phyloP scores from a whole-genome alignment of 2,797 vertebrate genomes.

The Molossus alvarezi region DNA sequence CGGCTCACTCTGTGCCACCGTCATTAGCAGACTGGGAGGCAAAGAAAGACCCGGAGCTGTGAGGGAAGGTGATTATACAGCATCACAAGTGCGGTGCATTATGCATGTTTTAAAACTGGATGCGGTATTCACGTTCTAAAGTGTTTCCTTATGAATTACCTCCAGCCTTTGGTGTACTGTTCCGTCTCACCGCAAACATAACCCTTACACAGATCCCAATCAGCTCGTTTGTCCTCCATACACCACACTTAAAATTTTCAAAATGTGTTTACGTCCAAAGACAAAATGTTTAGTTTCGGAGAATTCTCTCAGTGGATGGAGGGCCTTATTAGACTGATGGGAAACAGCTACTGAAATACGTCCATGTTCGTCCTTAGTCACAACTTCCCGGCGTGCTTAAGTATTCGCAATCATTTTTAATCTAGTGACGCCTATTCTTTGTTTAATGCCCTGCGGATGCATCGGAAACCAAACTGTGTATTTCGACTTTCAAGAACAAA shows the following conservation, averaged over 20 bases:
- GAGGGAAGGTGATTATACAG: conserved; percentile 73
- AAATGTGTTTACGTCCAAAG: conserved; percentile 81
- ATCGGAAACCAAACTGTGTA: conserved; percentile 52
- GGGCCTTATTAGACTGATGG: conserved; percentile 50
- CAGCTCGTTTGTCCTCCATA: conserved; percentile 78
- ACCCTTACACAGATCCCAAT: conserved; percentile 78
- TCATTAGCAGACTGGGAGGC: conserved; percentile 80
- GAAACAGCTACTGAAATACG: conserved; percentile 68
- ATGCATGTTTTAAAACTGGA: conserved; percentile 81
- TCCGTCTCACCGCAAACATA: conserved; percentile 70
- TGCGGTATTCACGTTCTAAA: conserved; percentile 80
- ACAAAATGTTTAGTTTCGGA: conserved; percentile 78
- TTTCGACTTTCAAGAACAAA: conserved; percentile 63
- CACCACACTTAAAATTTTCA: conserved; percentile 78
- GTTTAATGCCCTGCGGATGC: conserved; percentile 18
- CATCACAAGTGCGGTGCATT: conserved; percentile 70
- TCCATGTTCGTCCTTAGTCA: conserved; percentile 47
- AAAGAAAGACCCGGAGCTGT: conserved; percentile 63
- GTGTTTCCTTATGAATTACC: conserved; percentile 81
- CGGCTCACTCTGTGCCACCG: conserved; percentile 39
- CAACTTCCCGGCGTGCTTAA: conserved; percentile 15
- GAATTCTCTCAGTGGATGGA: conserved; percentile 67
- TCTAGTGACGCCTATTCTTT: conserved; percentile 62
- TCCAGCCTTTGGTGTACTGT: conserved; percentile 70
- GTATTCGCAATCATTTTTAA: conserved; percentile 69